These are phyloP conservation scores for Pocillopora damicornis DNA, from an alignment of 64 coral and sea anemone genomes.

Conservation along the genomic window DNA sequence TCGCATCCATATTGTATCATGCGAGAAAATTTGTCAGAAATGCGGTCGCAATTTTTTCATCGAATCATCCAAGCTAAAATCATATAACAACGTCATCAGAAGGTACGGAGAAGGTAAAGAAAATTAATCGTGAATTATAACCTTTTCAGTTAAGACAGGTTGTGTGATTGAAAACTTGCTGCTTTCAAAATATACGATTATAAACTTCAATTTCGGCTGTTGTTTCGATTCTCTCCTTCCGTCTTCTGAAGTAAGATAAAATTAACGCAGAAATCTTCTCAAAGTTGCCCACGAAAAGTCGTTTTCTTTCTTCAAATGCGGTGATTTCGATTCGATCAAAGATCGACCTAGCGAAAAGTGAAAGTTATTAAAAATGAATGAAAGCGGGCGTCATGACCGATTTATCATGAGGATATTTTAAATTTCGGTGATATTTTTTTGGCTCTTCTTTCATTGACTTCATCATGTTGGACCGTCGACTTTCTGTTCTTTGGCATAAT, in stretches of 20 bases:
- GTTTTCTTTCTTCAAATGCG: not conserved
- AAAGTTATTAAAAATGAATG: constrained; percentile 43
- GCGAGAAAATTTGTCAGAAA: not conserved
- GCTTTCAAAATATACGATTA: not conserved
- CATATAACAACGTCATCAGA: not conserved
- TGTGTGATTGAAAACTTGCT: not conserved
- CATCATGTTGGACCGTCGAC: not conserved
- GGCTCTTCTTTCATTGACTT: not conserved
- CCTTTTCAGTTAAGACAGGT: constrained; percentile 9
- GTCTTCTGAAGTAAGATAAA: not conserved
- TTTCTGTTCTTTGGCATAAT: not conserved
- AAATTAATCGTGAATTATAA: constrained; percentile 37
- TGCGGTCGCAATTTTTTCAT: not conserved
- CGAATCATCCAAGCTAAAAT: not conserved
- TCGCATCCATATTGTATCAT: not conserved
- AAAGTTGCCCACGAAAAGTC: not conserved
- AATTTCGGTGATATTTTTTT: constrained; percentile 2
- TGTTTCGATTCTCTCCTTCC: not conserved
- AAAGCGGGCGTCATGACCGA: constrained; percentile 28
- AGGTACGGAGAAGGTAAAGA: not conserved
- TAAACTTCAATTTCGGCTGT: constrained; percentile 10
- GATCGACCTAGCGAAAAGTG: constrained; percentile 12
- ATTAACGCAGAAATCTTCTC: not conserved
- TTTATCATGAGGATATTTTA: not conserved
- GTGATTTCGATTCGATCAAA: constrained; percentile 31